These are phyloP conservation scores for Tenrec ecaudatus DNA, from an alignment of 2,113 vertebrate genomes.

Conservation along the genomic window DNA sequence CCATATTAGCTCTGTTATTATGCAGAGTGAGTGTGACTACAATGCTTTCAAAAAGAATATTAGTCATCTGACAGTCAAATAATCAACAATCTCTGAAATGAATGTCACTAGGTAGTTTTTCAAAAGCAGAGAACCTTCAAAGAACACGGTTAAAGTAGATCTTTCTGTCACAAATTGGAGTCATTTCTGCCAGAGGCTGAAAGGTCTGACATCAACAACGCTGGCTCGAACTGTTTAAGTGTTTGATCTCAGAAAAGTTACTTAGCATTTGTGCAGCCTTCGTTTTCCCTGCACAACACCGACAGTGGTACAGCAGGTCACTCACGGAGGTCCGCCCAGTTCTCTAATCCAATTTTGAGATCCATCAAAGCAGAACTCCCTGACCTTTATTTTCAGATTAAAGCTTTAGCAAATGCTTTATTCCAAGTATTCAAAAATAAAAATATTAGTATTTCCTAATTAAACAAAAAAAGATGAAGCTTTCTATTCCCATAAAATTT, in stretches of 20 bases:
- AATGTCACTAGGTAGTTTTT: not conserved
- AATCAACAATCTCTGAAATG: constrained; percentile 16
- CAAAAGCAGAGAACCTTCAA: not conserved
- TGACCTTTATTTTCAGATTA: constrained; percentile 1
- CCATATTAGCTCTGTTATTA: not conserved
- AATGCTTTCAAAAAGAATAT: not conserved
- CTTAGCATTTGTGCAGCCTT: not conserved
- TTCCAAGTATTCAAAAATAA: not conserved
- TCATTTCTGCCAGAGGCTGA: not conserved
- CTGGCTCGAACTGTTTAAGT: not conserved
- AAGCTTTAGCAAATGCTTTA: not conserved
- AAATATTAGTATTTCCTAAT: constrained; percentile 9
- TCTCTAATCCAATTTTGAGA: not conserved
- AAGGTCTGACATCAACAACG: not conserved
- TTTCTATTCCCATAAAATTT: no score
- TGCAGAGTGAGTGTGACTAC: not conserved
- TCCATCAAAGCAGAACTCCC: not conserved
- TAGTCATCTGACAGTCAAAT: not conserved
- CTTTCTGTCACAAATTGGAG: not conserved
- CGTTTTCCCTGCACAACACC: not conserved
- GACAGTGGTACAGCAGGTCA: not conserved
- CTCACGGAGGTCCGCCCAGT: not conserved
- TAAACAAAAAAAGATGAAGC: not conserved
- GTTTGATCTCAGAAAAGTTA: not conserved
- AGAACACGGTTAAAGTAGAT: not conserved